phyloP scores from a whole-genome alignment of 1,140 invertebrate genomes.

The Drosophila baimaii region DNA sequence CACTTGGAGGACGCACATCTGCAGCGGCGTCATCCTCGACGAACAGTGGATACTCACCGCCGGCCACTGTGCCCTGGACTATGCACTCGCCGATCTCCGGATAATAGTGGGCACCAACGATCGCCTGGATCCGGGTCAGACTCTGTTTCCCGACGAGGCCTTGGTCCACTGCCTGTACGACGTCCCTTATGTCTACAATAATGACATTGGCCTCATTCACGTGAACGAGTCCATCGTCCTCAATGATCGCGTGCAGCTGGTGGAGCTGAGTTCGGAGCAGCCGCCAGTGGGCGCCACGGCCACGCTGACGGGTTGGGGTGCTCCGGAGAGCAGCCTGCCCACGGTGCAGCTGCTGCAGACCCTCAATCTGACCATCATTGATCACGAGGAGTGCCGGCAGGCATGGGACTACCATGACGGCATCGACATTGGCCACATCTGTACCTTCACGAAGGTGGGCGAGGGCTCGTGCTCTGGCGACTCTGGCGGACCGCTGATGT shows the following conservation, averaged over 20 bases:
- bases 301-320: conserved; percentile 83
- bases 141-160: conserved; percentile 39
- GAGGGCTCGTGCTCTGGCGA: conserved; percentile 86
- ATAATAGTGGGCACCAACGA: conserved; percentile 76
- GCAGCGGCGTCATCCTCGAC: conserved; percentile 80
- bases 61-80: conserved; percentile 81
- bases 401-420: conserved; percentile 41
- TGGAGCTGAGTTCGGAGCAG: conserved; percentile 56
- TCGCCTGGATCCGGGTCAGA: conserved; percentile 50
- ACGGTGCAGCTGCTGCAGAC: conserved; percentile 53
- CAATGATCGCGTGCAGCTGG: conserved; percentile 84
- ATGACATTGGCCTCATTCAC: conserved; percentile 85
- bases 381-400: conserved; percentile 46
- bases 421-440: conserved; percentile 85
- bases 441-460: conserved; percentile 86
- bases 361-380: conserved; percentile 63
- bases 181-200: conserved; percentile 66
- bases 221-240: conserved; percentile 82
- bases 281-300: conserved; percentile 68
- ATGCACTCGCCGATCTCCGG: conserved; percentile 44
- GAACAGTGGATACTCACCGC: conserved; percentile 84
- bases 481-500: conserved; percentile 86
- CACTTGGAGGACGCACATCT: conserved; percentile 72
- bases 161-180: conserved; percentile 73
- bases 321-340: conserved; percentile 40